These are phyloP conservation scores for Acheta domesticus DNA, from an alignment of 2,888 invertebrate genomes.

Conservation along the genomic window DNA sequence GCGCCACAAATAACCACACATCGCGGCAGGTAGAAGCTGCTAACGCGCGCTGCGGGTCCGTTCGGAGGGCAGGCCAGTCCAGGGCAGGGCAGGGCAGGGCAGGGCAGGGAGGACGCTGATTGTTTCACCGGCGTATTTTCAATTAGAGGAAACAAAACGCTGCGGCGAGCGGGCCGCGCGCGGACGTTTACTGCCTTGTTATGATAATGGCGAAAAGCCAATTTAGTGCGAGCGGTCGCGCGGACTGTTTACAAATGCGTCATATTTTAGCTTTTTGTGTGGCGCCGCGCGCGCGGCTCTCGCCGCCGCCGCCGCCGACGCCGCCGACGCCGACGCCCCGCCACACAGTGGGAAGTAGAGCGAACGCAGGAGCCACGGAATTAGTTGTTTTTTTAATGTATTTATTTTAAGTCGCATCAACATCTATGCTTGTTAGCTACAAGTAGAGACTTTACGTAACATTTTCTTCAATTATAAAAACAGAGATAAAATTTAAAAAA, in stretches of 20 bases:
- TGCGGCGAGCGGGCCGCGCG: neutral
- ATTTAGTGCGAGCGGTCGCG: constrained; percentile 21
- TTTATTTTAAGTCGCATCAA: too few relatives aligned
- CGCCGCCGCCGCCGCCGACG: neutral
- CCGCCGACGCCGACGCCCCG: neutral
- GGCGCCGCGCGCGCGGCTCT: neutral
- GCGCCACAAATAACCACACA: neutral
- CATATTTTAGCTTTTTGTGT: constrained; percentile 28
- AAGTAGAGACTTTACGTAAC: too few relatives aligned
- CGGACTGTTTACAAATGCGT: constrained; percentile 26
- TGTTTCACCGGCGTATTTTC: constrained; percentile 11
- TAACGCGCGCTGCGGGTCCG: neutral
- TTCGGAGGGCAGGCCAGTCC: neutral
- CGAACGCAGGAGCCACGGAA: too few relatives aligned
- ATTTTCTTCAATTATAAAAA: too few relatives aligned
- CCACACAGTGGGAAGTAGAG: neutral
- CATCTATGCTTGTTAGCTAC: too few relatives aligned
- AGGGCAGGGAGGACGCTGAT: neutral
- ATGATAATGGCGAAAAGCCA: constrained; percentile 30
- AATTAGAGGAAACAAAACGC: constrained; percentile 18
- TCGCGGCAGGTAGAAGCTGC: neutral
- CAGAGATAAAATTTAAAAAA: too few relatives aligned
- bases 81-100: too few relatives aligned
- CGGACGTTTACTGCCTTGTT: constrained; percentile 32
- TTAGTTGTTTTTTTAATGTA: too few relatives aligned